These are phyloP conservation scores for Speoplatyrhinus poulsoni DNA, from an alignment of 2,113 vertebrate genomes.

Conservation along the genomic window DNA sequence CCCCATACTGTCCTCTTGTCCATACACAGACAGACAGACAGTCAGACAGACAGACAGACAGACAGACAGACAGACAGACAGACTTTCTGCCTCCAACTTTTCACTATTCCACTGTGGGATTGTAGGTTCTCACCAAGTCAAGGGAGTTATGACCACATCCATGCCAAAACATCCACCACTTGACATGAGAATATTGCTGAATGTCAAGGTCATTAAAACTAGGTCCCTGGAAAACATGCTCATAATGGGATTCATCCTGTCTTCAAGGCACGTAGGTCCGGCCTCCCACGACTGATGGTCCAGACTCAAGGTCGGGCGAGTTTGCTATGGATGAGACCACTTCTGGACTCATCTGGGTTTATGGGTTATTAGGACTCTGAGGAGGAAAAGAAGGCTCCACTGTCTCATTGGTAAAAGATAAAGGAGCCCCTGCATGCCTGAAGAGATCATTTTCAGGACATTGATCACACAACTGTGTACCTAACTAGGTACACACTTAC, in stretches of 20 bases:
- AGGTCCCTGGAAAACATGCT: conserved; percentile 66
- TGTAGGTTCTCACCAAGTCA: conserved; percentile 61
- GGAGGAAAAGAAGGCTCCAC: not conserved
- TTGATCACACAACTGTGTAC: conserved; percentile 20
- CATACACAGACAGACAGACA: not conserved
- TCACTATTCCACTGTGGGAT: conserved; percentile 35
- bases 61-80: not conserved
- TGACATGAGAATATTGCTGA: conserved; percentile 67
- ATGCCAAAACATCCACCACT: conserved; percentile 63
- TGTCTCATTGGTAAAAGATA: too few relatives aligned
- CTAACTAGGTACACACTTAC: too few relatives aligned
- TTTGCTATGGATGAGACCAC: conserved; percentile 33
- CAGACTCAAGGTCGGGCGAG: conserved; percentile 42
- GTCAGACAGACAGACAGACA: not conserved
- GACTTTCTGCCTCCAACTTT: not conserved
- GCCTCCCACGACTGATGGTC: conserved; percentile 55
- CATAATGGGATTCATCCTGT: conserved; percentile 51
- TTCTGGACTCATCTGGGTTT: not conserved
- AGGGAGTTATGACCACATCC: conserved; percentile 49
- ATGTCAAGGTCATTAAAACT: conserved; percentile 74
- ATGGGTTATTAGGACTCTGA: not conserved
- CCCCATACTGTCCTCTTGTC: not conserved
- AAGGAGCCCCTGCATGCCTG: too few relatives aligned
- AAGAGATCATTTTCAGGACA: conserved; percentile 31
- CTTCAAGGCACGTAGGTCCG: conserved; percentile 59